Base-by-base conservation (phyloP, 1,140 invertebrate genomes). In the Tetranychus cinnabarinus region DNA sequence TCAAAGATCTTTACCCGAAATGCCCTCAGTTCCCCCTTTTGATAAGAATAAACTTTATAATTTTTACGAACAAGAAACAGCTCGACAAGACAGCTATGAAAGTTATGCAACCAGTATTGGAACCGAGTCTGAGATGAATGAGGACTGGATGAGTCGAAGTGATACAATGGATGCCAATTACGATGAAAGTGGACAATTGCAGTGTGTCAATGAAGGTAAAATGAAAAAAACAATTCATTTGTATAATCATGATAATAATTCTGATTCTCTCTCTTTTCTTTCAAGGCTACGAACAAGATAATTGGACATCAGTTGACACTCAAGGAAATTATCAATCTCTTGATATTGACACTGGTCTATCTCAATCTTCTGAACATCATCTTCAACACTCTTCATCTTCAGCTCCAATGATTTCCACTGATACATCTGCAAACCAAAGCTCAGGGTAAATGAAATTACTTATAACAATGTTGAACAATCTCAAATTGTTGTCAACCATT, bases 1-100 rank as follows among this genome's bases (percentile, higher is more conserved):
- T 69, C 73, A 66, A 65, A 67, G 39, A 42, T 42, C 39, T 42
- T 42, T 42, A 42, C 39, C 39, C 10, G 39, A 42, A 48, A 64
- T 67, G 56, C 65, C 66, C 48, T 62, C 67, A 39, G 66, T 67
- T 62, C 64, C 67, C 73, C 69, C 57, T n/a, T 5, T 42, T 39
- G 36, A 47, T 59, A 39, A 58, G 35, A 62, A 48, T 61, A 50
- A 64, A 48, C 55, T 62, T 42, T 46, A 64, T 56, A 34, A 47
- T 52, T 64, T 63, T 55, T 61, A 66, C 34, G 50, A 63, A 47
- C 58, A 66, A 45, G 59, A 65, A 45, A 59, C 56, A 31, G 52
- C 33, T n/a, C 59, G 58, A 7, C 63, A 65, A 39, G 65, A 66
- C 45, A 65, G 65, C 55, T 66, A 61, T 57, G 65, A 66, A 15